Evolutionary conservation across 2,797 vertebrate genomes (phyloP).

Genomic region (Anolis apletophallus): DNA sequence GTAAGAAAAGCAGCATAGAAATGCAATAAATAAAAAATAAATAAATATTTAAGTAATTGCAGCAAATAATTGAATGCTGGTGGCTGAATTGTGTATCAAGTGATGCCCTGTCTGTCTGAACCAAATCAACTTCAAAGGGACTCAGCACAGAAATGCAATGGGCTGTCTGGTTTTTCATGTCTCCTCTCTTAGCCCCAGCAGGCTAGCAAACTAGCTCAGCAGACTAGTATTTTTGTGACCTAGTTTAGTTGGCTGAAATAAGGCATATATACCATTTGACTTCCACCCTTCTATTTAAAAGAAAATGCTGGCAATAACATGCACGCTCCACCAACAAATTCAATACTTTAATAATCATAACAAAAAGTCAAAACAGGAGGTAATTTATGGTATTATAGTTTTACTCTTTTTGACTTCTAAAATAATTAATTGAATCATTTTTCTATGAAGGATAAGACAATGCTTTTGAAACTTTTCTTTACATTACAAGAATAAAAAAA

Average conservation of each 20-base stretch:
- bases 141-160: neutral
- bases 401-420: neutral
- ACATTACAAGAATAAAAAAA: constrained; percentile 63
- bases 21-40: no score
- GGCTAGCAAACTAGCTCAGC: neutral
- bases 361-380: neutral
- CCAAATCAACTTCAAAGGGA: neutral
- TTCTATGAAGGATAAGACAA: constrained; percentile 59
- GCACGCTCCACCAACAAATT: neutral
- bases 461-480: constrained; percentile 73
- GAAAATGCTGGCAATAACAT: neutral
- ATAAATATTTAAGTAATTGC: neutral
- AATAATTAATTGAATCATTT: constrained; percentile 63
- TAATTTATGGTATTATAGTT: neutral
- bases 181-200: neutral
- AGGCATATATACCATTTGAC: neutral
- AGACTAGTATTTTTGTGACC: neutral
- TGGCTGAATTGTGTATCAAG: neutral
- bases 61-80: neutral
- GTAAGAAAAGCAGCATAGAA: no score
- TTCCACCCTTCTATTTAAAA: neutral
- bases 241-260: neutral
- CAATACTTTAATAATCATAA: neutral
- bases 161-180: neutral
- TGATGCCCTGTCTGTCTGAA: neutral